Conservation (phyloP, 2,888 invertebrate species). For the Orchesella flavescens region DNA sequence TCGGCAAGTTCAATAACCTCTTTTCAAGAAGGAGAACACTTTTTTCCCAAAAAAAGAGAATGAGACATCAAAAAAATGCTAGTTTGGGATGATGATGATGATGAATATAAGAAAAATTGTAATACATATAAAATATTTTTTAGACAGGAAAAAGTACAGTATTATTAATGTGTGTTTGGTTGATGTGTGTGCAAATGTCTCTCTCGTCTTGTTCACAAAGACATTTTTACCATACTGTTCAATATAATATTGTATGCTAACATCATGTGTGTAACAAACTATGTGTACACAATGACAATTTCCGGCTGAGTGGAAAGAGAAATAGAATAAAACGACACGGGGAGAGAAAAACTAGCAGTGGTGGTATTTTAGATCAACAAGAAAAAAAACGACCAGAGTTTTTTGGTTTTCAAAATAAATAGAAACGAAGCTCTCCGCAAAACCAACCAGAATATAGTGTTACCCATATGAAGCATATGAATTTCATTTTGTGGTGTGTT, state of each 20-base stretch:
- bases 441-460: neutral
- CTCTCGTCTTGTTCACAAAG: neutral
- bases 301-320: slow-evolving; percentile 6
- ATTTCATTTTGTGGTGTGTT: neutral
- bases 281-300: slow-evolving; percentile 5
- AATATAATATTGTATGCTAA: neutral
- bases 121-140: neutral
- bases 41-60: neutral
- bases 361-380: neutral
- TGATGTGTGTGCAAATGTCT: too few relatives aligned
- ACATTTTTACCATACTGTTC: neutral
- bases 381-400: neutral
- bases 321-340: neutral
- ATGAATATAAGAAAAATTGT: neutral
- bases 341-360: too few relatives aligned
- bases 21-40: neutral
- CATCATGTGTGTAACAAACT: too few relatives aligned
- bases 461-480: neutral
- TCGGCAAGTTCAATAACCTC: neutral
- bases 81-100: neutral
- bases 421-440: neutral
- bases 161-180: neutral
- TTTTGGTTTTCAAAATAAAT: neutral
- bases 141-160: neutral
- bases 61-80: neutral